Percentiles rank a stretch among this genome's conserved stretches.
Conservation (phyloP, 1,140 invertebrate genomes). For the Ganaspis sp. region DNA sequence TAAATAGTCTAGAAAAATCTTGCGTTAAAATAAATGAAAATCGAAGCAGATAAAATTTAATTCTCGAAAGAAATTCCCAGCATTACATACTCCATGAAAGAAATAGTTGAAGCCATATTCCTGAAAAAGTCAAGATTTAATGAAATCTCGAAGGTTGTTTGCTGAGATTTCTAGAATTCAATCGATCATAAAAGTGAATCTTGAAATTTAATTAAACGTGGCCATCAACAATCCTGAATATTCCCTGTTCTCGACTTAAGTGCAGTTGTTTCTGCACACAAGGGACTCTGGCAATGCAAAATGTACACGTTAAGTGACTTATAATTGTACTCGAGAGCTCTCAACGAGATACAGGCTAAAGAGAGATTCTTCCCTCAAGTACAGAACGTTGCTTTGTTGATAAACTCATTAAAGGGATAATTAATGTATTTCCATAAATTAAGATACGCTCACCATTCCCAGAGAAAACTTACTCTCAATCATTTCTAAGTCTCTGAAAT, state of each 20-base stretch:
- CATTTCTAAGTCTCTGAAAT: neutral
- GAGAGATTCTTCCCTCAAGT: neutral
- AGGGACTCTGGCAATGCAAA: slow-evolving; percentile 9
- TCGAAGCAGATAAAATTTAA: too few species aligned
- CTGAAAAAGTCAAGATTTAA: slow-evolving; percentile 7
- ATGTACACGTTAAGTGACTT: slow-evolving; percentile 14
- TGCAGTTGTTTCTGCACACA: neutral
- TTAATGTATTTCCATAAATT: slow-evolving; percentile 28
- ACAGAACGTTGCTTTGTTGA: neutral
- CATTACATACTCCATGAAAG: too few species aligned
- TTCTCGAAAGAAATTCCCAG: too few species aligned
- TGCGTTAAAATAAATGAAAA: too few species aligned
- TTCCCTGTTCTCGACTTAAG: neutral
- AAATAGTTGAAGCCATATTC: too few species aligned
- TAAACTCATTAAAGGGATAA: slow-evolving; percentile 5
- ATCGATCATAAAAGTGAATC: neutral
- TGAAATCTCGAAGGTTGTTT: neutral
- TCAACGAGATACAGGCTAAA: neutral
- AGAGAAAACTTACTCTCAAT: neutral
- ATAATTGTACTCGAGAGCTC: slow-evolving; percentile 24
- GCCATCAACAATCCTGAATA: neutral
- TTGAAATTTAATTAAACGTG: slow-evolving; percentile 13
- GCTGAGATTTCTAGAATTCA: neutral
- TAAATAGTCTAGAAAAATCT: too few species aligned
- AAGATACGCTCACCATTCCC: neutral